Percentiles rank a stretch among this genome's conserved stretches.
phyloP scores from a whole-genome alignment of 1,140 invertebrate genomes.

The Tyrophagus putrescentiae region DNA sequence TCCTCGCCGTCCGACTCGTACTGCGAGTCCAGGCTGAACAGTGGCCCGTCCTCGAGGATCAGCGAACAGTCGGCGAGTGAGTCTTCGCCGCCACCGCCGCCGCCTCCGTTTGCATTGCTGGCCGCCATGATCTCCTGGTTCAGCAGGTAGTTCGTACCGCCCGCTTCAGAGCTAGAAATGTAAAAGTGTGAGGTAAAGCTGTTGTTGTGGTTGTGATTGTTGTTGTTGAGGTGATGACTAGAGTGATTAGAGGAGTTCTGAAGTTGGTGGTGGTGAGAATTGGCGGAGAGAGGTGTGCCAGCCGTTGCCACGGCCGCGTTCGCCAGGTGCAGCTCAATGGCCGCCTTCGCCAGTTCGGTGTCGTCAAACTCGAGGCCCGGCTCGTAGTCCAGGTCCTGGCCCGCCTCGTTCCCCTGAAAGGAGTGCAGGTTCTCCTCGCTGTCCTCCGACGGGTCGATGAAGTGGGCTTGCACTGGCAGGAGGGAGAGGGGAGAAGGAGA shows the following conservation, averaged over 20 bases:
- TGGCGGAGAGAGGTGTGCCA: neutral
- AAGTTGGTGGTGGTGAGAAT: neutral
- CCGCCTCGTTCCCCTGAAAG: slow-evolving; percentile 20
- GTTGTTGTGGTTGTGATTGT: neutral
- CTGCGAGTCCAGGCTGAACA: slow-evolving; percentile 6
- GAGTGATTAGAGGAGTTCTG: too few relatives aligned
- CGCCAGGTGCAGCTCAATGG: slow-evolving; percentile 25
- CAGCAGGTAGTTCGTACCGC: too few relatives aligned
- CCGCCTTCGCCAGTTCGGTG: slow-evolving; percentile 56
- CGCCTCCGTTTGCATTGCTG: too few relatives aligned
- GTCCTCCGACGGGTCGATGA: too few relatives aligned
- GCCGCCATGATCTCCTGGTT: too few relatives aligned
- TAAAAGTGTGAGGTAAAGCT: too few relatives aligned
- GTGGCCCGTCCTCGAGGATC: neutral
- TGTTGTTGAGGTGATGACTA: neutral
- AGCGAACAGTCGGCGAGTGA: neutral
- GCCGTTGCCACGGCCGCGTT: neutral
- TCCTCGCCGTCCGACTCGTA: neutral
- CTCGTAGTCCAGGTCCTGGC: slow-evolving; percentile 37
- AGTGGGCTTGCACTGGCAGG: too few relatives aligned
- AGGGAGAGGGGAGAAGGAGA: too few relatives aligned
- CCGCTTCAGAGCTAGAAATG: too few relatives aligned
- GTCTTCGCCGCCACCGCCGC: too few relatives aligned
- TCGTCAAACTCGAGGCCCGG: slow-evolving; percentile 90
- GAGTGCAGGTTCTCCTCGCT: slow-evolving; percentile 17